phyloP scores from a whole-genome alignment of 2,888 invertebrate genomes.

The Patella depressa region DNA sequence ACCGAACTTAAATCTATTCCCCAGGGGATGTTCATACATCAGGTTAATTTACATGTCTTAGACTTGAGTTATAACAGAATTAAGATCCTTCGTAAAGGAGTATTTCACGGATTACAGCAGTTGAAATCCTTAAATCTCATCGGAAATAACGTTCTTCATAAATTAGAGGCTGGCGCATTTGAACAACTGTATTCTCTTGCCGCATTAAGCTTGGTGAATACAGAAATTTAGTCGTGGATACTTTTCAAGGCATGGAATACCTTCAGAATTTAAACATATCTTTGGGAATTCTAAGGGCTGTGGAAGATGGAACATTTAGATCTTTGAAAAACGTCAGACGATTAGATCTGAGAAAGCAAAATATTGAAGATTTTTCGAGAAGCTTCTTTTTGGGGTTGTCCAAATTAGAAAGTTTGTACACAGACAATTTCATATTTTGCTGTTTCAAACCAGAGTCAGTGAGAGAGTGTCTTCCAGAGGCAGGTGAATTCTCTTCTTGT shows the following conservation, averaged over 20 bases:
- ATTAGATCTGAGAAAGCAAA: constrained; percentile 3
- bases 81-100: neutral
- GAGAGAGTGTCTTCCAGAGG: constrained; percentile 25
- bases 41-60: constrained; percentile 12
- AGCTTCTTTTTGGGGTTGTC: constrained; percentile 11
- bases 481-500: constrained; percentile 41
- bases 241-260: constrained; percentile 8
- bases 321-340: neutral
- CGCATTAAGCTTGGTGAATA: constrained; percentile 8
- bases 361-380: constrained; percentile 7
- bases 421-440: constrained; percentile 19
- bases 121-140: constrained; percentile 17
- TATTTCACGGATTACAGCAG: constrained; percentile 7
- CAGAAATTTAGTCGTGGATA: constrained; percentile 5
- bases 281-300: neutral
- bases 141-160: constrained; percentile 6
- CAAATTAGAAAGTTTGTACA: constrained; percentile 18
- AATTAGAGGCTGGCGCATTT: neutral
- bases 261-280: neutral
- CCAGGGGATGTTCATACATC: neutral
- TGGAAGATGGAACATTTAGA: constrained; percentile 13
- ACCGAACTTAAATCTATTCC: neutral
- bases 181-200: neutral
- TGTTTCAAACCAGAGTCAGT: constrained; percentile 22
- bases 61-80: constrained; percentile 20